phyloP scores from a whole-genome alignment of 2,113 vertebrate species.

The Eubucco bourcierii region DNA sequence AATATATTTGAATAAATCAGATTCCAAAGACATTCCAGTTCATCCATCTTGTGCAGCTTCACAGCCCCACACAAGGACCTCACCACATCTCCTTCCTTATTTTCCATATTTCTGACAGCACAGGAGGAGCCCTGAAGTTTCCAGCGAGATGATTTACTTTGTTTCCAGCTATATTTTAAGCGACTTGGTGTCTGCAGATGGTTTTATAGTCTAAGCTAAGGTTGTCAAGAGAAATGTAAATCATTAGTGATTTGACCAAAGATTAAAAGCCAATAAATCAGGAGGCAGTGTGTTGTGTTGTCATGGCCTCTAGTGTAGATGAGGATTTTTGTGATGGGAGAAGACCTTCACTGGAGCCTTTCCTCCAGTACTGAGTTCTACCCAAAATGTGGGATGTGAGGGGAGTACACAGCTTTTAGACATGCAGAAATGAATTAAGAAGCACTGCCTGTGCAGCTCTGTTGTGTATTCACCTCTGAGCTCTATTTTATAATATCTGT shows the following conservation, averaged over 20 bases:
- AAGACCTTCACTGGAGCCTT: neutral
- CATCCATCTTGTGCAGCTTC: slow-evolving; percentile 1
- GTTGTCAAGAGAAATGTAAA: neutral
- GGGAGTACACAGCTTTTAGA: neutral
- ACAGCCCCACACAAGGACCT: neutral
- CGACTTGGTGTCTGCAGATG: neutral
- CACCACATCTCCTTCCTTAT: neutral
- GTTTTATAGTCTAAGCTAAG: neutral
- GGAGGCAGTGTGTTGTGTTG: neutral
- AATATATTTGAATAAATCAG: neutral
- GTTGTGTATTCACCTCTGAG: neutral
- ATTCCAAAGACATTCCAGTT: neutral
- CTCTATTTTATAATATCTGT: neutral
- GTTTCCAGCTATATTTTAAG: neutral
- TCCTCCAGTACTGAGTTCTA: neutral
- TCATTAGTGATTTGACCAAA: neutral
- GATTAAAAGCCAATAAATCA: neutral
- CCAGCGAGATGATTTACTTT: neutral
- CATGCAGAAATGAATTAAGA: neutral
- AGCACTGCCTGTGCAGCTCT: neutral
- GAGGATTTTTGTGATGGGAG: neutral
- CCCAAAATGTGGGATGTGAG: neutral
- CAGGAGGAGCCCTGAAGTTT: neutral
- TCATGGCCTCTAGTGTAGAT: neutral
- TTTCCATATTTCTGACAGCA: neutral